These are phyloP conservation scores for Acanthis flammea DNA, from an alignment of 2,797 vertebrate species.

Conservation along the genomic window DNA sequence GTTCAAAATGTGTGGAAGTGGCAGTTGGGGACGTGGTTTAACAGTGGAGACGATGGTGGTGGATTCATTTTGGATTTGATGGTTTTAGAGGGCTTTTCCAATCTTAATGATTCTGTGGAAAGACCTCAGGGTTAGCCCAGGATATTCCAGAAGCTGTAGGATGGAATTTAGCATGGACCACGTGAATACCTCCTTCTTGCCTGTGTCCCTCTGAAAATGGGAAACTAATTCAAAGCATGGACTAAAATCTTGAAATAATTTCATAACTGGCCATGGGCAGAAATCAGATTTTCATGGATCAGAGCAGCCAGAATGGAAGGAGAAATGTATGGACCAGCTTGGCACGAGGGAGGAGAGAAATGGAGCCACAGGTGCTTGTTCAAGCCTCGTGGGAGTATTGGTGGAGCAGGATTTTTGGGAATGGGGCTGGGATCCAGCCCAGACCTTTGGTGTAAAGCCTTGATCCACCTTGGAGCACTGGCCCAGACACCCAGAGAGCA, in stretches of 20 bases:
- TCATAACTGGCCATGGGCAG: background rate
- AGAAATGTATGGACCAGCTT: background rate
- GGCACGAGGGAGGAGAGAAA: background rate
- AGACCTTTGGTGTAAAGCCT: background rate
- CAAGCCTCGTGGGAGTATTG: fast-evolving
- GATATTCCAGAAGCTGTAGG: background rate
- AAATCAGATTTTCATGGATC: background rate
- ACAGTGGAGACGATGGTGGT: fast-evolving
- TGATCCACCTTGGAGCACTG: background rate
- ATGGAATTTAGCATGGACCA: background rate
- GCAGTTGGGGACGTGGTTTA: fast-evolving
- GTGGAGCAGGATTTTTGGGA: background rate
- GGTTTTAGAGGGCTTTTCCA: background rate
- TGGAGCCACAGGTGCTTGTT: fast-evolving
- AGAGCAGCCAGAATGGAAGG: background rate
- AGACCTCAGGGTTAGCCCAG: background rate
- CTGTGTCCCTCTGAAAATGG: background rate
- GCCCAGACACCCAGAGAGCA: background rate
- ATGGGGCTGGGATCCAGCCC: fast-evolving
- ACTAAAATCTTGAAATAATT: background rate
- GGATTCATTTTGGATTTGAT: background rate
- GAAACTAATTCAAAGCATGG: background rate
- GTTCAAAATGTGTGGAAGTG: background rate
- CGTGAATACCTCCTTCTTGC: background rate
- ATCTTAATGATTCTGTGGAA: fast-evolving